phyloP scores from a whole-genome alignment of 2,797 vertebrate genomes.

The Sebastes steindachneri region DNA sequence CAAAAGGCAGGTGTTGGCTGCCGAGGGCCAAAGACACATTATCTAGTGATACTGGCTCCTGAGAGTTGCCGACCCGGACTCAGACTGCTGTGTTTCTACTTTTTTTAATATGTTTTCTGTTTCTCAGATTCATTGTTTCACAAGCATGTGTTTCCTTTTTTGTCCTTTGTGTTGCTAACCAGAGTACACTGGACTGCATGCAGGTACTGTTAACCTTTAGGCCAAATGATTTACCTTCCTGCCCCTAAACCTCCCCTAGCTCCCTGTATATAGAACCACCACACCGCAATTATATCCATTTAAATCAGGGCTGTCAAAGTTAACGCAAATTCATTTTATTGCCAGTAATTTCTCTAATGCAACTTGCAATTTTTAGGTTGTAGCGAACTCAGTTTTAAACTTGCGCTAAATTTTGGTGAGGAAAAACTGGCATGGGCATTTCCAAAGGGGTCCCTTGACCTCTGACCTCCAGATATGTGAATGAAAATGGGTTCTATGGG shows the following conservation, averaged over 20 bases:
- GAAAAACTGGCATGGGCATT: too few species aligned
- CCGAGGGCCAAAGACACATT: constrained; percentile 41
- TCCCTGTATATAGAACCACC: constrained; percentile 17
- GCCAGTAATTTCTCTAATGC: too few species aligned
- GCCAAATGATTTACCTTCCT: background rate
- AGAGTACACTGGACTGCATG: constrained; percentile 98
- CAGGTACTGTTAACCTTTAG: constrained; percentile 87
- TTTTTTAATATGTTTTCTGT: constrained; percentile 51
- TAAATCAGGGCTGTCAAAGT: too few species aligned
- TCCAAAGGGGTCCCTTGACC: too few species aligned
- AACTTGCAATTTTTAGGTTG: too few species aligned
- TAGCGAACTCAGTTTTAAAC: too few species aligned
- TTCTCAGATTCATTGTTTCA: constrained; percentile 47
- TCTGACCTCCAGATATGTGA: too few species aligned
- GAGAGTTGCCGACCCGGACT: constrained; percentile 39
- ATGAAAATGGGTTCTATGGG: too few species aligned
- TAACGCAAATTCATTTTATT: too few species aligned
- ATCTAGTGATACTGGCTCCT: constrained; percentile 52
- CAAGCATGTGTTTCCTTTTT: constrained; percentile 70
- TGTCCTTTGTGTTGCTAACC: constrained; percentile 74
- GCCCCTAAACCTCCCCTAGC: constrained; percentile 1
- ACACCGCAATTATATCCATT: background rate
- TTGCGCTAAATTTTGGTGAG: too few species aligned
- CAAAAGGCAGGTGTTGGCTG: constrained; percentile 18
- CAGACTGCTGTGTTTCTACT: constrained; percentile 55